A percentile compares a stretch with the other conserved stretches of the same genome.
These are phyloP conservation scores for Rotaria sp. DNA, from an alignment of 2,888 invertebrate species.

Conservation along the genomic window DNA sequence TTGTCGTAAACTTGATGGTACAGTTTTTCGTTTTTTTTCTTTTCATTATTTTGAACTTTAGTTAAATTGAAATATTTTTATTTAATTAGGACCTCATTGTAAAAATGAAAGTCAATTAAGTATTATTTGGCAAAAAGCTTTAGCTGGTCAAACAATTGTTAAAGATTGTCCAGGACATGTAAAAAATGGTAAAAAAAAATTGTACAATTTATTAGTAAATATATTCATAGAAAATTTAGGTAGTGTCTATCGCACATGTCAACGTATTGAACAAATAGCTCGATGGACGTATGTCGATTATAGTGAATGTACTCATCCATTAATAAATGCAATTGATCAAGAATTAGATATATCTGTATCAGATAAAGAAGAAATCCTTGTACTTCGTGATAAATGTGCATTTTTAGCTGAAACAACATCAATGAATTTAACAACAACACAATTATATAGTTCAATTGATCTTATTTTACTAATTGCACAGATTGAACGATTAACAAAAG, in stretches of 20 bases:
- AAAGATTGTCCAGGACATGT: neutral
- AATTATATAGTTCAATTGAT: constrained; percentile 18
- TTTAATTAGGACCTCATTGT: neutral
- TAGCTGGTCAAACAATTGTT: neutral
- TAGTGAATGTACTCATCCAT: neutral
- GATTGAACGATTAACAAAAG: neutral
- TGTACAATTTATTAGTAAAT: neutral
- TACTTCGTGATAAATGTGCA: neutral
- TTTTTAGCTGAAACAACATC: neutral
- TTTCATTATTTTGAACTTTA: too few relatives aligned
- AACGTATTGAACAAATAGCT: neutral
- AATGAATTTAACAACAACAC: constrained; percentile 5
- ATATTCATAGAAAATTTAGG: neutral
- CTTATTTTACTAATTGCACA: constrained; percentile 16
- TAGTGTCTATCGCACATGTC: neutral
- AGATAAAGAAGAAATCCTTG: neutral
- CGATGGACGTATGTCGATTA: neutral
- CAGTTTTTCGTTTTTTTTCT: too few relatives aligned
- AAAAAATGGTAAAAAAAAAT: neutral
- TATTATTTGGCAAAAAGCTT: neutral
- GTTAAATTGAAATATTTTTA: neutral
- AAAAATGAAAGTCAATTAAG: constrained; percentile 20
- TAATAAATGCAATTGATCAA: neutral
- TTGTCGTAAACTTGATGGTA: neutral
- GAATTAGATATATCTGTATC: neutral